A percentile compares a stretch with the other conserved stretches of the same genome.
Conservation (phyloP, 2,797 vertebrate species). For the Orientallactaga sibirica region DNA sequence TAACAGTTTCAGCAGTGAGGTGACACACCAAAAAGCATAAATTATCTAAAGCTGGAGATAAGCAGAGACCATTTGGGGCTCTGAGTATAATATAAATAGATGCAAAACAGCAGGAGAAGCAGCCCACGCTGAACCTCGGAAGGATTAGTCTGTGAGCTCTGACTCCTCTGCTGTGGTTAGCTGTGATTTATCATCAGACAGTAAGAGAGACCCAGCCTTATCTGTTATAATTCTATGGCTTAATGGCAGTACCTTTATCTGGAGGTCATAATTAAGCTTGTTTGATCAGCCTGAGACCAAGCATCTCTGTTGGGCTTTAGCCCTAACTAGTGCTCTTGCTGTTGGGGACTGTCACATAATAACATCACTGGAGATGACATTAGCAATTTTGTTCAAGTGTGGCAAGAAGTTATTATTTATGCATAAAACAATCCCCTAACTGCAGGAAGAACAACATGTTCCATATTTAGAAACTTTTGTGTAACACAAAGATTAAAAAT, state of each 20-base stretch:
- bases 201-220: conserved; percentile 84
- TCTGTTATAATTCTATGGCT: conserved; percentile 89
- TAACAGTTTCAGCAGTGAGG: conserved; percentile 86
- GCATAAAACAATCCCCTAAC: conserved; percentile 69
- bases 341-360: conserved; percentile 79
- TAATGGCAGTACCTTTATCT: conserved; percentile 88
- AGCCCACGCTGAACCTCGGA: conserved; percentile 85
- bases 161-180: conserved; percentile 86
- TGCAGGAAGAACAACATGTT: conserved; percentile 1
- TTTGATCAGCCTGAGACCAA: conserved; percentile 88
- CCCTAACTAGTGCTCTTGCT: conserved; percentile 73
- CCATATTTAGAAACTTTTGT: conserved; percentile 69
- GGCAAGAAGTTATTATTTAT: conserved; percentile 76
- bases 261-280: conserved; percentile 89
- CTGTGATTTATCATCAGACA: conserved; percentile 87
- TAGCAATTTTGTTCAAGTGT: conserved; percentile 78
- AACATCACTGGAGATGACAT: conserved; percentile 80
- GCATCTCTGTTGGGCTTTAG: conserved; percentile 81
- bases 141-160: conserved; percentile 88
- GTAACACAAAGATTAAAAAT: conserved; percentile 40
- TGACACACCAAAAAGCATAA: conserved; percentile 88
- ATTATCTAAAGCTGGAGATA: conserved; percentile 90
- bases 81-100: conserved; percentile 88
- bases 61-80: conserved; percentile 87
- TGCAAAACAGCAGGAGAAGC: conserved; percentile 86